Evolutionary conservation across 2,888 invertebrate species (phyloP), one percentile per base, ranked within the genome.

Genomic region (Yponomeuta cagnagella): DNA sequence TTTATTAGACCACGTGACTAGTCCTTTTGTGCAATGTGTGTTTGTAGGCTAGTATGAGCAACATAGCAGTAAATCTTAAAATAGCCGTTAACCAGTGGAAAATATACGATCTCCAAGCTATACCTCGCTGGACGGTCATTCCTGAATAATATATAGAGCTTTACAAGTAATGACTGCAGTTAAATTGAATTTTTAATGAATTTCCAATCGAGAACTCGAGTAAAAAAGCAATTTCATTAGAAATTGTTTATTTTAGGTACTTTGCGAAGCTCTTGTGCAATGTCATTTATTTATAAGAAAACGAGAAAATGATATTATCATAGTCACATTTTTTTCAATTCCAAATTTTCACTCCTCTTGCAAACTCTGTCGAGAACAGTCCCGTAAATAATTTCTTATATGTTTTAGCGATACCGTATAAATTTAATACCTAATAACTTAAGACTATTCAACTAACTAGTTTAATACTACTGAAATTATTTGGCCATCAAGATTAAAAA

Each of bases 11-110:
- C 37, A 37, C 37, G 2, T 37, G 37, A 37, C 37, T 37, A 37
- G 30, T 65, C 33, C 65, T 31, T 30, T 65, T n/a, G 65, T 65
- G 2, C 65, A 65, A 2, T 65, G 31, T 9, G 9, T 15, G 65
- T 65, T 65, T 10, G 31, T 8, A 10, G 65, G 31, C 33, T 43
- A 78, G 78, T 78, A 79, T 80, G 78, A 80, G 79, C 77, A 81
- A 79, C 79, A 80, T 73, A 43, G 74, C 75, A 76, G 74, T 80
- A 81, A 77, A 80, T 81, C 78, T 80, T 78, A 76, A 77, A 80
- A 79, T 81, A 77, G 75, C 76, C 74, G 73, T 76, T 77, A 68
- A 68, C n/a, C 52, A 30, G 15, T 48, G 31, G 48, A 48, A 68
- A 68, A 58, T 58, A 58, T 58, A 58, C 52, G 52, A 58, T 58